Evolutionary conservation across 2,797 vertebrate species (phyloP).

Genomic region (Gallinago nigripennis): DNA sequence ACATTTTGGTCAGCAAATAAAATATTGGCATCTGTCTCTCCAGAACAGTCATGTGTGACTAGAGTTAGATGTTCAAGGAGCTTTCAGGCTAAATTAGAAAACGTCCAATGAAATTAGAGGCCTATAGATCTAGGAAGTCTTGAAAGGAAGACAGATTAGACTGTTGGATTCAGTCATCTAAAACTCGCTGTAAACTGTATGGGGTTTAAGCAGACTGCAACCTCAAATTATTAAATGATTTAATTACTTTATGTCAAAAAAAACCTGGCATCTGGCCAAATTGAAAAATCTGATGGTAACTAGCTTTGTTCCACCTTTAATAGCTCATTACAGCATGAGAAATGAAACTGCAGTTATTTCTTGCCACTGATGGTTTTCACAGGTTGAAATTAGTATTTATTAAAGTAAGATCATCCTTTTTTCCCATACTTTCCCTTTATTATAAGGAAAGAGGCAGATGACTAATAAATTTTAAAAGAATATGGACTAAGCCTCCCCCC

Average conservation of each 20-base stretch:
- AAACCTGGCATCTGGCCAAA: neutral
- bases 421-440: neutral
- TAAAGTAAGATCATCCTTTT: neutral
- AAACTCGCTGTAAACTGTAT: neutral
- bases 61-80: neutral
- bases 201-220: neutral
- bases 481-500: neutral
- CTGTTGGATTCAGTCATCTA: neutral
- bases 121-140: neutral
- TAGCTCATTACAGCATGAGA: neutral
- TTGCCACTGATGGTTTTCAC: slow-evolving; percentile 3
- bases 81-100: neutral
- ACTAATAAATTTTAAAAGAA: neutral
- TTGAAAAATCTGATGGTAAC: slow-evolving; percentile 32
- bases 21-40: neutral
- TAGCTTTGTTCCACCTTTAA: slow-evolving; percentile 44
- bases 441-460: neutral
- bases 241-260: slow-evolving; percentile 43
- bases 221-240: neutral
- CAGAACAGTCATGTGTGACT: neutral
- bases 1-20: neutral
- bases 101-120: neutral
- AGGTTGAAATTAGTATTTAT: slow-evolving; percentile 15
- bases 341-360: slow-evolving; percentile 4
- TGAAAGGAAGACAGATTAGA: neutral